phyloP scores from a whole-genome alignment of 2,888 invertebrate species.

The Rhogogaster chlorosoma region DNA sequence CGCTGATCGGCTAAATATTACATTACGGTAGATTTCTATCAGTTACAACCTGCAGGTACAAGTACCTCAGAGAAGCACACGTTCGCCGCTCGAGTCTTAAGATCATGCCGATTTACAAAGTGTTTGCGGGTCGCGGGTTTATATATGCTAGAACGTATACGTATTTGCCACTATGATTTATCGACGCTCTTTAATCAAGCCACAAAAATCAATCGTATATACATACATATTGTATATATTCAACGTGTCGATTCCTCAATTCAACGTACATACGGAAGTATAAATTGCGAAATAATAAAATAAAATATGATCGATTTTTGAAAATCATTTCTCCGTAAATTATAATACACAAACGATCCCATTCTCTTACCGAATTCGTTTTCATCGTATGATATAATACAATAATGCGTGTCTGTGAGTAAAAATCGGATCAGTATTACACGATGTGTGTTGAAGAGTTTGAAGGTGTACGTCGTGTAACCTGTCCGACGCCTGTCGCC shows the following conservation, averaged over 20 bases:
- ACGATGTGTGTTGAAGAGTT: not conserved
- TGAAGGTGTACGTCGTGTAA: not conserved
- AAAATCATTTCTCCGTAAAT: too few relatives aligned
- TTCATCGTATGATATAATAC: too few relatives aligned
- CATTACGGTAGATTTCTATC: conserved; percentile 68
- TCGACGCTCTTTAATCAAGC: not conserved
- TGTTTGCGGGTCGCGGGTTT: conserved; percentile 46
- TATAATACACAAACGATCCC: too few relatives aligned
- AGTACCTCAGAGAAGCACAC: conserved; percentile 13
- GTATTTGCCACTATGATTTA: conserved; percentile 47
- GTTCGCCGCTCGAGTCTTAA: conserved; percentile 1
- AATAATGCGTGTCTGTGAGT: too few relatives aligned
- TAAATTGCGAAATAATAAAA: too few relatives aligned
- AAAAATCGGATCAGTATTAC: not conserved
- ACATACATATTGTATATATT: too few relatives aligned
- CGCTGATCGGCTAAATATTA: conserved; percentile 69
- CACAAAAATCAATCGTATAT: not conserved
- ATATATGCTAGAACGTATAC: not conserved
- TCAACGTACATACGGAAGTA: not conserved
- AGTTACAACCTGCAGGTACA: conserved; percentile 46
- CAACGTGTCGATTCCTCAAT: not conserved
- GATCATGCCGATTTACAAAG: conserved; percentile 54
- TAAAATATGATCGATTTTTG: too few relatives aligned
- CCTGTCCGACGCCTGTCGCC: conserved; percentile 1
- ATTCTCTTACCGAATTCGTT: too few relatives aligned